Conservation (phyloP, 2,888 invertebrate species). For the Drosophila kanekoi region DNA sequence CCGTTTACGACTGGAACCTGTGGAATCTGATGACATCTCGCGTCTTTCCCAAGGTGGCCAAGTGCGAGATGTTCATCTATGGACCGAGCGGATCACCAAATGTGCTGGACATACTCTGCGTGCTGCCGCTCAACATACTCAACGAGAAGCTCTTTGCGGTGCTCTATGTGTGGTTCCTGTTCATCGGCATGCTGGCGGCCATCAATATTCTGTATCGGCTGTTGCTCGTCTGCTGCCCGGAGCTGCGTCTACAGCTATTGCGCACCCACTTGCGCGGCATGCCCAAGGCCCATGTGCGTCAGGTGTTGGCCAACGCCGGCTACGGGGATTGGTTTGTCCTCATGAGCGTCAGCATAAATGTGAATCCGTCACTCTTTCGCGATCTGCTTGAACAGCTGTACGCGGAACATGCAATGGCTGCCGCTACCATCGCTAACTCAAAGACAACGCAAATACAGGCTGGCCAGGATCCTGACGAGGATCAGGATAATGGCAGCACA, state of each 20-base stretch:
- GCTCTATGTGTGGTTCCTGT: slow-evolving; percentile 90
- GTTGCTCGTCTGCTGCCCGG: slow-evolving; percentile 86
- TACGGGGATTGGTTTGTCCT: slow-evolving; percentile 92
- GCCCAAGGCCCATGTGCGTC: slow-evolving; percentile 64
- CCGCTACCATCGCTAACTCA: neutral
- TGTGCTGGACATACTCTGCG: slow-evolving; percentile 91
- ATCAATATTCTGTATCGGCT: slow-evolving; percentile 89
- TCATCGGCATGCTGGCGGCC: slow-evolving; percentile 87
- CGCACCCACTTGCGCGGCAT: slow-evolving; percentile 71
- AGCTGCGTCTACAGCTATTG: slow-evolving; percentile 71
- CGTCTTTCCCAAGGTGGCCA: slow-evolving; percentile 89
- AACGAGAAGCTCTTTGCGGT: slow-evolving; percentile 92
- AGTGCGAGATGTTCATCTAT: slow-evolving; percentile 94
- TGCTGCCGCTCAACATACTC: slow-evolving; percentile 90
- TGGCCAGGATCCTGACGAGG: neutral
- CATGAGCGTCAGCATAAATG: slow-evolving; percentile 90
- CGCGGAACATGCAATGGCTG: neutral
- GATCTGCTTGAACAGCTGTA: slow-evolving; percentile 87
- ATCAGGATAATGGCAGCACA: neutral
- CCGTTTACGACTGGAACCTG: slow-evolving; percentile 76
- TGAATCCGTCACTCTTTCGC: slow-evolving; percentile 89
- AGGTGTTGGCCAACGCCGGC: slow-evolving; percentile 73
- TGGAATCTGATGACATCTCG: slow-evolving; percentile 81
- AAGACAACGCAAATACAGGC: neutral
- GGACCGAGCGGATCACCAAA: slow-evolving; percentile 94